phyloP scores from a whole-genome alignment of 2,797 vertebrate species.

The Leptodactylus fallax region DNA sequence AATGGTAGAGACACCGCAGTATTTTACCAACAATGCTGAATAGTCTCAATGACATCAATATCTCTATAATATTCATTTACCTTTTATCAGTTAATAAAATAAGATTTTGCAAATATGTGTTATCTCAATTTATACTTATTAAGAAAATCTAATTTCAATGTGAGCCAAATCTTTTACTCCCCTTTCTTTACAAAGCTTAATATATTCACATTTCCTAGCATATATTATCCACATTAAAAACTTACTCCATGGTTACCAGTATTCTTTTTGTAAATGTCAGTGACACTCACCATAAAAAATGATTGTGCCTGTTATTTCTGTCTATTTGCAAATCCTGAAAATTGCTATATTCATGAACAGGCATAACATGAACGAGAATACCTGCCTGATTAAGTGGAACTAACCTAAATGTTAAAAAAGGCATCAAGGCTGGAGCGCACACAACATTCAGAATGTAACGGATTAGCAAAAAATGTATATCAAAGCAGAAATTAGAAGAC shows the following conservation, averaged over 20 bases:
- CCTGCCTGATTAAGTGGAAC: conserved; percentile 33
- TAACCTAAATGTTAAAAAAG: conserved; percentile 32
- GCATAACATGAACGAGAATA: conserved; percentile 18
- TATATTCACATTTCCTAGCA: not conserved
- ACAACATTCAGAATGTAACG: conserved; percentile 31
- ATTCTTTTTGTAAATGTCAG: conserved; percentile 38
- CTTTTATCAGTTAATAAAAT: not conserved
- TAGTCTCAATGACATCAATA: not conserved
- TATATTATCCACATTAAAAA: conserved; percentile 20
- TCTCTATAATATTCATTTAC: not conserved
- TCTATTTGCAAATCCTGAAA: conserved; percentile 40
- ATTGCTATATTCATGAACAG: conserved; percentile 24
- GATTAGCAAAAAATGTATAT: conserved; percentile 41
- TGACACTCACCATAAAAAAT: conserved; percentile 33
- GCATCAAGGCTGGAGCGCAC: not conserved
- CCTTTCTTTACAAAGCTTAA: not conserved
- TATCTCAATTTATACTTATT: not conserved
- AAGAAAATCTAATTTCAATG: not conserved
- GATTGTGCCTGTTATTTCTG: conserved; percentile 14
- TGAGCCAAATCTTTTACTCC: not conserved
- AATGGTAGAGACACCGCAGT: not conserved
- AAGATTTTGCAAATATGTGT: not conserved
- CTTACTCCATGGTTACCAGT: not conserved
- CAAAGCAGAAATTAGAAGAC: conserved; percentile 30
- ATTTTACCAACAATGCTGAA: not conserved